Evolutionary conservation across 1,140 invertebrate species (phyloP).

Genomic region (Rhizoglyphus robini): DNA sequence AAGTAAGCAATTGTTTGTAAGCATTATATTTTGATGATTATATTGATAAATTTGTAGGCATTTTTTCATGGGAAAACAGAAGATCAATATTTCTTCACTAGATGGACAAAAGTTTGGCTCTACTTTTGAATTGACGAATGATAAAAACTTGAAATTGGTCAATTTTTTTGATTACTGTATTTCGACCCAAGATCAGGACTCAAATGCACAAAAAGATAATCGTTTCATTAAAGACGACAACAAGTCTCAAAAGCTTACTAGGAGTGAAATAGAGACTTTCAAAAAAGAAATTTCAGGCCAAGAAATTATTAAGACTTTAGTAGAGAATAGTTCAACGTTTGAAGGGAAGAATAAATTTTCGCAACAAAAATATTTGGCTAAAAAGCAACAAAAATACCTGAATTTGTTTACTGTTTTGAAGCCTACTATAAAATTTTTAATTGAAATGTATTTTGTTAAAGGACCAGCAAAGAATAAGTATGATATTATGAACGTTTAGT

Average conservation of each 20-base stretch:
- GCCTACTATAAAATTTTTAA: slow-evolving; percentile 56
- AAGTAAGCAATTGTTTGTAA: background rate
- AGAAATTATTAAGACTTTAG: slow-evolving; percentile 19
- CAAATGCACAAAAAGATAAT: slow-evolving; percentile 56
- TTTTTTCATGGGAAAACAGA: slow-evolving; percentile 32
- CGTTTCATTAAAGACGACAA: slow-evolving; percentile 66
- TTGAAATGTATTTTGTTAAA: slow-evolving; percentile 61
- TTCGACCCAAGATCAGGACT: background rate
- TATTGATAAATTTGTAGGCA: slow-evolving; percentile 25
- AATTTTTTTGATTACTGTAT: slow-evolving; percentile 8
- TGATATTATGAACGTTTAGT: slow-evolving; percentile 20
- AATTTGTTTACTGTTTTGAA: slow-evolving; percentile 33
- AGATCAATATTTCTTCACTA: slow-evolving; percentile 51
- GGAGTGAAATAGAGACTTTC: slow-evolving; percentile 61
- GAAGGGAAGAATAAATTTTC: slow-evolving; percentile 21
- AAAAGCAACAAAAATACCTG: slow-evolving; percentile 23
- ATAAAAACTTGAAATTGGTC: slow-evolving; percentile 36
- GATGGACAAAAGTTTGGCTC: slow-evolving; percentile 58
- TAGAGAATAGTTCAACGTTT: slow-evolving; percentile 22
- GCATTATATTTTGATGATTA: background rate
- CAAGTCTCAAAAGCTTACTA: slow-evolving; percentile 66
- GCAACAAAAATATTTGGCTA: slow-evolving; percentile 24
- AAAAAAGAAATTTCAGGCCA: slow-evolving; percentile 47
- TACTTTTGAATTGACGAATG: slow-evolving; percentile 57
- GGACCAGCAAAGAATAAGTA: slow-evolving; percentile 59